These are phyloP conservation scores for Ursus arctos DNA, from an alignment of 2,113 vertebrate species.

Conservation along the genomic window DNA sequence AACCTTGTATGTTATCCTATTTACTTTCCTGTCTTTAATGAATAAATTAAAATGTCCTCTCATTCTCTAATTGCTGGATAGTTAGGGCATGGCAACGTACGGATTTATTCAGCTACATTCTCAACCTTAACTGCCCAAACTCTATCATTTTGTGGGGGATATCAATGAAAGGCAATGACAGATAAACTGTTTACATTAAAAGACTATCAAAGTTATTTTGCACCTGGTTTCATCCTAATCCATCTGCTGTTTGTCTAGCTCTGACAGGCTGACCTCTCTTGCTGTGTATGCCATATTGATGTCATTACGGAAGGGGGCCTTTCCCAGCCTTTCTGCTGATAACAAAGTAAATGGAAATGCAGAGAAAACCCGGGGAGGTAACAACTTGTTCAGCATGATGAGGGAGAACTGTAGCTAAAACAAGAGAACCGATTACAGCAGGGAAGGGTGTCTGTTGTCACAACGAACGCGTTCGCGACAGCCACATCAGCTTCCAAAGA, in stretches of 20 bases:
- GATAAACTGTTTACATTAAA: slow-evolving; percentile 87
- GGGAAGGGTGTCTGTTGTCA: slow-evolving; percentile 65
- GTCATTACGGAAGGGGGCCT: slow-evolving; percentile 83
- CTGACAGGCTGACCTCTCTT: slow-evolving; percentile 87
- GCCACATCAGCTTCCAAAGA: slow-evolving; percentile 27
- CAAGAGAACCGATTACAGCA: slow-evolving; percentile 63
- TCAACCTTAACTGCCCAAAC: slow-evolving; percentile 29
- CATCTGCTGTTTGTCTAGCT: slow-evolving; percentile 85
- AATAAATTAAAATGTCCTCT: slow-evolving; percentile 82
- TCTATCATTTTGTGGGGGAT: slow-evolving; percentile 61
- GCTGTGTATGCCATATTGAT: slow-evolving; percentile 84
- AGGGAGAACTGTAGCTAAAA: slow-evolving; percentile 62
- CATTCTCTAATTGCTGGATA: slow-evolving; percentile 73
- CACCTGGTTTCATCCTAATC: slow-evolving; percentile 85
- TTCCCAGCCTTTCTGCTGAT: slow-evolving; percentile 85
- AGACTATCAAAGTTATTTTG: slow-evolving; percentile 88
- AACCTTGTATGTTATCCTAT: slow-evolving; percentile 81
- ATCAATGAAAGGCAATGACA: slow-evolving; percentile 82
- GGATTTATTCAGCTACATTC: slow-evolving; percentile 72
- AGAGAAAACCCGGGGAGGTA: slow-evolving; percentile 86
- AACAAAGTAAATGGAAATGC: slow-evolving; percentile 87
- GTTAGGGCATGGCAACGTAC: slow-evolving; percentile 64
- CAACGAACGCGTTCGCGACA: slow-evolving; percentile 6
- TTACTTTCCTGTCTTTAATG: slow-evolving; percentile 84
- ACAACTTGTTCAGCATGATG: slow-evolving; percentile 83